Percentiles rank a stretch among this genome's conserved stretches.
Conservation (phyloP, 2,797 vertebrate genomes). For the Rousettus madagascariensis region DNA sequence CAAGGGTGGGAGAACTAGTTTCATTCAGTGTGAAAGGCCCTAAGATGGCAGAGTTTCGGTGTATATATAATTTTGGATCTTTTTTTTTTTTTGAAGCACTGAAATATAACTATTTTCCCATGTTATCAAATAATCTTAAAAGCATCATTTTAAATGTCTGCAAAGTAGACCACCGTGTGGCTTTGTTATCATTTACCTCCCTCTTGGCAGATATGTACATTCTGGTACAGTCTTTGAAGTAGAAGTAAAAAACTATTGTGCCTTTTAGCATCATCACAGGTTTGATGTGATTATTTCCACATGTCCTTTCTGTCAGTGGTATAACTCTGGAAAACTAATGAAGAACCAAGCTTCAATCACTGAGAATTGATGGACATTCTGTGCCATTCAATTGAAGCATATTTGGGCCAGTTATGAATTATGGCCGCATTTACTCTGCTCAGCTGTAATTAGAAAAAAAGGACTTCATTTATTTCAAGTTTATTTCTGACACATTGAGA, state of each 20-base stretch:
- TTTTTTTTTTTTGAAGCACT: background rate
- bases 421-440: background rate
- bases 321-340: background rate
- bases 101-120: background rate
- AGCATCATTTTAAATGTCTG: background rate
- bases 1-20: background rate
- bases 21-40: background rate
- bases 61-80: background rate
- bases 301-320: background rate
- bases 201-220: background rate
- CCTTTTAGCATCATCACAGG: background rate
- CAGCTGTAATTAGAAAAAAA: slow-evolving; percentile 35
- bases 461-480: slow-evolving; percentile 34
- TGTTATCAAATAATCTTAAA: background rate
- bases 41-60: background rate
- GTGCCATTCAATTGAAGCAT: background rate
- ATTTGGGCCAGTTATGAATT: slow-evolving; percentile 8
- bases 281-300: background rate
- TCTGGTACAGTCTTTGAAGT: background rate
- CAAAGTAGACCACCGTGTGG: background rate
- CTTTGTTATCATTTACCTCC: background rate
- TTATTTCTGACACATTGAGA: slow-evolving; percentile 50
- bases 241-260: background rate
- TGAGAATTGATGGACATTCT: background rate
- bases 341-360: background rate